Base-by-base conservation (phyloP, 2,797 vertebrate species). In the Sarcophilus harrisii region DNA sequence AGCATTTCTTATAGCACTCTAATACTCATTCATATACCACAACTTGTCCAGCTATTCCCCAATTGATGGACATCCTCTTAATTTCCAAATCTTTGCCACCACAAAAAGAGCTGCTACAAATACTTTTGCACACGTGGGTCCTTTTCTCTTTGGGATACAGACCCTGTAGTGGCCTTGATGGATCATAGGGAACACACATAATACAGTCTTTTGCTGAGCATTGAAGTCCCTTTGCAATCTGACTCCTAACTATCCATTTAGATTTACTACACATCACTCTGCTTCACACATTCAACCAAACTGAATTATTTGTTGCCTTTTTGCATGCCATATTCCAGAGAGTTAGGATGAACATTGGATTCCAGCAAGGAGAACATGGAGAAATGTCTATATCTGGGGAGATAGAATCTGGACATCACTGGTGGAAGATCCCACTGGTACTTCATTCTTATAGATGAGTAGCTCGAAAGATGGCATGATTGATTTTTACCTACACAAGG, bases 381-480 rank as follows among this genome's bases (percentile, higher is more conserved):
- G 45, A 62, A 92, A 81, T 60, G 28, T 32, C 49, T 55, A 93
- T 11, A 52, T 55, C 38, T 13, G 4, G 38, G 28, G 54, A 58
- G 94, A 90, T 24, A 57, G 60, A 73, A 55, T 87, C 45, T 91
- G 58, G 45, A 92, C 92, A 58, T 57, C 90, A 5, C 4, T 90
- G 28, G 55, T 93, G 59, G 73, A 92, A 32, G 57, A 95, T 21
- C 4, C 45, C 73, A 45, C 24, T 54, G 14, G 18, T 9, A 32
- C 54, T 92, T 59, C 21, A 81, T 21, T 81, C 73, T 81, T 28
- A 96, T 58, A 11, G 18, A 93, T 62, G 66, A 94, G 73, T 49
- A 93, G 95, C 94, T 94, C 57, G 91, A 90, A 81, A 93, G 54
- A 90, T 92, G 55, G 73, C 60, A 58, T 92, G 45, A 60, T 91